phyloP scores from a whole-genome alignment of 2,113 vertebrate species.

The Micromys minutus region DNA sequence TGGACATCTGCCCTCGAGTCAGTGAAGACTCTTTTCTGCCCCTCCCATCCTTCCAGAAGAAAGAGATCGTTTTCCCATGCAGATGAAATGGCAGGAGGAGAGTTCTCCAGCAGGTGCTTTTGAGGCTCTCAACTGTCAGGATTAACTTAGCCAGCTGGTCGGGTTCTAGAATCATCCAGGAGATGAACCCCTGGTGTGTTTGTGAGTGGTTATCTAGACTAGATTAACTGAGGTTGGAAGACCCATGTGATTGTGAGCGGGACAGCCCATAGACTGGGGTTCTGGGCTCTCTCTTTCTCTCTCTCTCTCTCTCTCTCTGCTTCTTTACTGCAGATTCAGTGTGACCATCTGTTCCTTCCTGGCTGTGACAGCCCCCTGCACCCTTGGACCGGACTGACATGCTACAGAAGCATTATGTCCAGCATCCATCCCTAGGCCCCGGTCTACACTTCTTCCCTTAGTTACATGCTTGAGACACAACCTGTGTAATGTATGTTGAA shows the following conservation, averaged over 20 bases:
- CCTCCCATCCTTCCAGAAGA: background rate
- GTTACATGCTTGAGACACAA: no score
- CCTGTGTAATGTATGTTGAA: background rate
- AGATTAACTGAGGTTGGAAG: background rate
- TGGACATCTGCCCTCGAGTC: background rate
- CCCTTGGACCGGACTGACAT: background rate
- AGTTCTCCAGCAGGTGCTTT: background rate
- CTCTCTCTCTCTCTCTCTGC: no score
- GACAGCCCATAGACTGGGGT: background rate
- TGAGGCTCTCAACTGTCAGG: background rate
- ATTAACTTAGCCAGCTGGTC: background rate
- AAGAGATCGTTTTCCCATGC: rapidly evolving
- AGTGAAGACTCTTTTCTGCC: background rate
- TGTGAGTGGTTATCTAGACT: background rate
- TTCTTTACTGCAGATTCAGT: background rate
- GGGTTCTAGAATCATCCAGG: background rate
- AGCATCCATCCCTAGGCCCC: background rate
- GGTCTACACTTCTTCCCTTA: rapidly evolving
- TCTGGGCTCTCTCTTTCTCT: no score
- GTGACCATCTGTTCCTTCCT: background rate
- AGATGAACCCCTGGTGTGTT: background rate
- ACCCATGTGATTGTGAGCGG: background rate
- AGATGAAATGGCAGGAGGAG: background rate
- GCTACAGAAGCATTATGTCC: background rate
- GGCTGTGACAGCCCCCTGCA: background rate